Base-by-base conservation (phyloP, 2,113 vertebrate species). In the Dascyllus trimaculatus region DNA sequence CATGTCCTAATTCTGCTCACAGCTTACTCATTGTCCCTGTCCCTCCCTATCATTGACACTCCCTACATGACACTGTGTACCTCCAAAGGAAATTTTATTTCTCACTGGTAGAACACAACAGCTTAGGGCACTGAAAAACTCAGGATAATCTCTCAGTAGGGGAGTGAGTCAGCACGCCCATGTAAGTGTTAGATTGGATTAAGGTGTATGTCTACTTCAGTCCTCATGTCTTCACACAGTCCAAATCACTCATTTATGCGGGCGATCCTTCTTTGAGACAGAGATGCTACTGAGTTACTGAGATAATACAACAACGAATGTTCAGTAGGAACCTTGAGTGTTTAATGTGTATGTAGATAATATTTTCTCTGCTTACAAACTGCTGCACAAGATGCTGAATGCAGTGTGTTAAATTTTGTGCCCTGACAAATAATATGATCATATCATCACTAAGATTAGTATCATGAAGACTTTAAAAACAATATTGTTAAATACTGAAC, bases 21-120 rank as follows among this genome's bases (percentile, higher is more conserved):
- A 54, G 25, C 22, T 4, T 25, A 51, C 14, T 79, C 5, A 66
- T 26, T 48, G 9, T 70, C 35, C 40, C 43, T 32, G 52, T 46
- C 19, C 24, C 70, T 74, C 21, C 21, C 19, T 29, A 65, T 73
- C 49, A 74, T 64, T 51, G 67, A 67, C 66, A 60, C 8, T 62
- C 75, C 85, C 80, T 75, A 58, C 29, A 79, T 82, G 77, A 80
- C 43, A 64, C 63, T 53, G 7, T 49, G 56, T 57, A 61, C 49
- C 54, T 83, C 57, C 43, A 70, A 74, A 69, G 74, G 68, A 88
- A 86, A 89, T 86, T 72, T 71, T 52, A 88, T 84, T 81, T 86
- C 75, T 79, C 74, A 72, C 77, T 68, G 69, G 67, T 29, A 69
- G 71, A 74, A 54, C 25, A 59, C 62, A 72, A 75, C 46, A 51